A percentile compares a stretch with the other conserved stretches of the same genome.
phyloP scores from a whole-genome alignment of 2,888 invertebrate genomes.

The Oxytorus armatus region DNA sequence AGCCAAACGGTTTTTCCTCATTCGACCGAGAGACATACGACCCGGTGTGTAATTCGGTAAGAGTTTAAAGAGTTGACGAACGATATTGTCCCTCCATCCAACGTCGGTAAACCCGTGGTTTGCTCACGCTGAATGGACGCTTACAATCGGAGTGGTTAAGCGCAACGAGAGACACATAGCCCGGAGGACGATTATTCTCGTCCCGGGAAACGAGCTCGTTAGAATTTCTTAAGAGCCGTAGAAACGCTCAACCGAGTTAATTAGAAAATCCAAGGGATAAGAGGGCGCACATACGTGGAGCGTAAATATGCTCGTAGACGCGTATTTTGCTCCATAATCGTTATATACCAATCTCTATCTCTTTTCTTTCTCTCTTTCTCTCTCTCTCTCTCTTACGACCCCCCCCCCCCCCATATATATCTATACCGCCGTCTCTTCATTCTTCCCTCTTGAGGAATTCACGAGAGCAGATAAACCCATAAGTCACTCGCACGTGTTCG shows the following conservation, averaged over 20 bases:
- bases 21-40: neutral
- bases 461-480: constrained; percentile 53
- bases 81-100: neutral
- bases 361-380: constrained; percentile 32
- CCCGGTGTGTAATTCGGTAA: neutral
- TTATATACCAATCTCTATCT: neutral
- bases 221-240: constrained; percentile 64
- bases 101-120: too few species aligned
- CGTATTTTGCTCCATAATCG: constrained; percentile 22
- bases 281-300: constrained; percentile 9
- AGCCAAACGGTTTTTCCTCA: constrained; percentile 13
- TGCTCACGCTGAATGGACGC: too few species aligned
- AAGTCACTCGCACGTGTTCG: constrained; percentile 58
- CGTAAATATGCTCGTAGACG: constrained; percentile 38
- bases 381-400: too few species aligned
- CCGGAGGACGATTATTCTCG: constrained; percentile 60
- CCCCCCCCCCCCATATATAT: too few species aligned
- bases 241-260: constrained; percentile 61
- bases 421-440: too few species aligned
- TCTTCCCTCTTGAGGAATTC: constrained; percentile 52
- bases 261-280: constrained; percentile 52
- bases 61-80: neutral
- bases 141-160: too few species aligned
- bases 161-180: too few species aligned
- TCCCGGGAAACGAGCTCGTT: constrained; percentile 64